phyloP scores from a whole-genome alignment of 2,113 vertebrate genomes.

The Verasper variegatus region DNA sequence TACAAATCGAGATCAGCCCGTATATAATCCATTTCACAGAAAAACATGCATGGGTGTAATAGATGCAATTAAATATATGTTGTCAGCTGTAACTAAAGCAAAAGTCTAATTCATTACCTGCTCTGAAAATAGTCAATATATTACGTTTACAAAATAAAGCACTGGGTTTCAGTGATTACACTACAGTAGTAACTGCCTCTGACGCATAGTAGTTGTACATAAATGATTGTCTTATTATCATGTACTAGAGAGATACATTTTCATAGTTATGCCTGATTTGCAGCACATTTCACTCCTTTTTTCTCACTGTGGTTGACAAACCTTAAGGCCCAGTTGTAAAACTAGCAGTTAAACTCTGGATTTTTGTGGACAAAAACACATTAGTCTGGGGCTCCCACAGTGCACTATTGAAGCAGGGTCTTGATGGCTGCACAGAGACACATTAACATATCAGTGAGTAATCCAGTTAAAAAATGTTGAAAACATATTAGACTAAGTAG shows the following conservation, averaged over 20 bases:
- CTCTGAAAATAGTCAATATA: neutral
- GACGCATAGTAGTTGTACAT: neutral
- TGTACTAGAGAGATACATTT: neutral
- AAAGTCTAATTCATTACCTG: neutral
- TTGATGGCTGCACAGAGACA: constrained; percentile 37
- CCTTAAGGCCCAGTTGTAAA: constrained; percentile 12
- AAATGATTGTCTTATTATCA: neutral
- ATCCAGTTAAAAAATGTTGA: constrained; percentile 30
- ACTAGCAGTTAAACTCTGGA: constrained; percentile 25
- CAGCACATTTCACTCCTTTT: neutral
- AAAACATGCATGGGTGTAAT: neutral
- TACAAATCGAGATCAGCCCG: neutral
- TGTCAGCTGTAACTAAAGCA: neutral
- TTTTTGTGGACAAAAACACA: constrained; percentile 45
- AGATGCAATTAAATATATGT: neutral
- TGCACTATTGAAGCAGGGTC: constrained; percentile 18
- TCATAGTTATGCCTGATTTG: constrained; percentile 24
- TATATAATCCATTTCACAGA: neutral
- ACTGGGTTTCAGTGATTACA: neutral
- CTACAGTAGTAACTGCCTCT: neutral
- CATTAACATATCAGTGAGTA: constrained; percentile 43
- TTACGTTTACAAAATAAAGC: neutral
- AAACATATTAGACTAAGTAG: constrained; percentile 20
- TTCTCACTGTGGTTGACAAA: constrained; percentile 13
- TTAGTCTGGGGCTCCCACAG: constrained; percentile 29